Evolutionary conservation across 1,140 invertebrate genomes (phyloP).

Genomic region (Adelges cooleyi): DNA sequence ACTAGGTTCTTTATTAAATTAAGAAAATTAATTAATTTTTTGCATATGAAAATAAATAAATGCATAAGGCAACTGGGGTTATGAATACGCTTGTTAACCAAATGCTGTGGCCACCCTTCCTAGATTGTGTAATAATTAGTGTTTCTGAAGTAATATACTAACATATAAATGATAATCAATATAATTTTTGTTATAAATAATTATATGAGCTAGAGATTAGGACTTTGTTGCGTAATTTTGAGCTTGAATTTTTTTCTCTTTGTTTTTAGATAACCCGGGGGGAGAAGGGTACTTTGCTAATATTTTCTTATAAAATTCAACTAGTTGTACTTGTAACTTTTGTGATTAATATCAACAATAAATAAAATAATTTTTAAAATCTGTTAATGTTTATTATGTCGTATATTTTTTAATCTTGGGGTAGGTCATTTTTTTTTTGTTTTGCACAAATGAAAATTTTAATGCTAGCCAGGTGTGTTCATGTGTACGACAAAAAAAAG

Average conservation of each 20-base stretch:
- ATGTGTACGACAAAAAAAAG: constrained; percentile 7
- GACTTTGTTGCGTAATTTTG: constrained; percentile 18
- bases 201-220: neutral
- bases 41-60: neutral
- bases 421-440: neutral
- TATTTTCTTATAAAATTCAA: constrained; percentile 10
- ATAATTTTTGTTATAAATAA: neutral
- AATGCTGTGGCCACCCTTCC: too few species aligned
- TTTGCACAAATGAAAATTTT: constrained; percentile 6
- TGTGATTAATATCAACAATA: constrained; percentile 25
- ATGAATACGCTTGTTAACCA: too few species aligned
- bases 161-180: too few species aligned
- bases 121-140: too few species aligned
- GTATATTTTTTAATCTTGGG: neutral
- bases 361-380: too few species aligned
- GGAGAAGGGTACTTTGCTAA: neutral
- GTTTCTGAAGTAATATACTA: constrained; percentile 9
- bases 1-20: too few species aligned
- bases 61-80: neutral
- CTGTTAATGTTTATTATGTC: neutral
- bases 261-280: neutral
- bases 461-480: constrained; percentile 5
- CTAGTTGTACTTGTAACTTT: constrained; percentile 16
- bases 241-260: constrained; percentile 9
- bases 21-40: too few species aligned